These are phyloP conservation scores for Scaptomyza tumidula DNA, from an alignment of 2,888 invertebrate genomes.

Conservation along the genomic window DNA sequence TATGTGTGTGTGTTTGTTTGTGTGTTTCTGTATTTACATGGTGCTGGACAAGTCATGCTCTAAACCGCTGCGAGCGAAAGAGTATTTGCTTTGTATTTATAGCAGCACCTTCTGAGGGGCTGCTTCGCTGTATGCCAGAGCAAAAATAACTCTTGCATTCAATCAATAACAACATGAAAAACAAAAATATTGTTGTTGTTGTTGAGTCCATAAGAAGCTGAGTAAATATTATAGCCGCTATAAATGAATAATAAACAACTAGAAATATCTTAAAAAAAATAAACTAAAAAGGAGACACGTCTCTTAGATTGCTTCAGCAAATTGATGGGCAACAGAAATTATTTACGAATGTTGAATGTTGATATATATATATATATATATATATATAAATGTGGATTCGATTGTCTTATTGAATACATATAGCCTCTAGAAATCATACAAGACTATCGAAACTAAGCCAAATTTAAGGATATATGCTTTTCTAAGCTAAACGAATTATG, in stretches of 20 bases:
- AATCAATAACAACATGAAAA: constrained; percentile 46
- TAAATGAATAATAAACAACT: constrained; percentile 20
- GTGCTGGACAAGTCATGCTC: constrained; percentile 37
- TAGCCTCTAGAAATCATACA: neutral
- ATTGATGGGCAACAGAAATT: neutral
- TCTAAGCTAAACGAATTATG: no score
- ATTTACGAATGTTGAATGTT: constrained; percentile 1
- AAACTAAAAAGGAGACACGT: no score
- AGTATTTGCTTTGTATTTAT: constrained; percentile 50
- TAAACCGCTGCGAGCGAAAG: constrained; percentile 39
- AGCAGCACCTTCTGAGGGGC: constrained; percentile 41
- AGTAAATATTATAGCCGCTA: constrained; percentile 9
- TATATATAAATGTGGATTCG: no score
- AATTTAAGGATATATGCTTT: no score
- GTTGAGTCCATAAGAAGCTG: constrained; percentile 2
- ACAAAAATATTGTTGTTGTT: constrained; percentile 2
- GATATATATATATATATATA: no score
- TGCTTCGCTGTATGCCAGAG: constrained; percentile 15
- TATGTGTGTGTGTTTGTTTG: no score
- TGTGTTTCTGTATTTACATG: neutral
- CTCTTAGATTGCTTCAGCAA: neutral
- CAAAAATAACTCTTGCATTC: constrained; percentile 49
- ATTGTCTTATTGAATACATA: neutral
- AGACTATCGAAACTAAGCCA: no score
- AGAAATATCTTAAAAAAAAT: no score